Conservation (phyloP, 1,140 invertebrate species). For the Pseudomyrmex flavicornis region DNA sequence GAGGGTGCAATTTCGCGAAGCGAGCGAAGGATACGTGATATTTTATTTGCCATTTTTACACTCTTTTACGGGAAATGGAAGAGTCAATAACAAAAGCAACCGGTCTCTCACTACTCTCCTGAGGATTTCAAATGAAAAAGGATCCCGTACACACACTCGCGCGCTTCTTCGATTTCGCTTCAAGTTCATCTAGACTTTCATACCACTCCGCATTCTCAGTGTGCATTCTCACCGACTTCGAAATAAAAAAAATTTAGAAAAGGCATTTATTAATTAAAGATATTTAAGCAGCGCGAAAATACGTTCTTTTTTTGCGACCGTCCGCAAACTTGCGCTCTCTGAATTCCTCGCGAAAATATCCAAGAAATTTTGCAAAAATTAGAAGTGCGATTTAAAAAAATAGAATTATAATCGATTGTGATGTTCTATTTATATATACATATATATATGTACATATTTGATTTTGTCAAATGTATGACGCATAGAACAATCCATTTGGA, state of each 20-base stretch:
- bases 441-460: too few relatives aligned
- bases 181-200: background rate
- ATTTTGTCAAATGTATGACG: too few relatives aligned
- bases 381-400: too few relatives aligned
- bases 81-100: background rate
- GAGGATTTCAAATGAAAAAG: background rate
- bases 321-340: background rate
- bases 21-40: background rate
- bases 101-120: too few relatives aligned
- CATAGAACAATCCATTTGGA: too few relatives aligned
- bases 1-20: too few relatives aligned
- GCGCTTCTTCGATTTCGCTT: slow-evolving; percentile 12
- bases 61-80: background rate
- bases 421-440: too few relatives aligned
- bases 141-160: too few relatives aligned
- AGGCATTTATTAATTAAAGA: slow-evolving; percentile 23
- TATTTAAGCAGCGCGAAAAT: background rate
- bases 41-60: background rate
- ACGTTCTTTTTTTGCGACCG: background rate
- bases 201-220: background rate
- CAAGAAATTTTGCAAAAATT: background rate
- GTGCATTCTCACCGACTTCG: background rate
- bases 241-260: background rate
- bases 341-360: background rate
- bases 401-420: too few relatives aligned